A percentile compares a stretch with the other conserved stretches of the same genome.
These are phyloP conservation scores for Ectemnius lituratus DNA, from an alignment of 2,888 invertebrate species.

Conservation along the genomic window DNA sequence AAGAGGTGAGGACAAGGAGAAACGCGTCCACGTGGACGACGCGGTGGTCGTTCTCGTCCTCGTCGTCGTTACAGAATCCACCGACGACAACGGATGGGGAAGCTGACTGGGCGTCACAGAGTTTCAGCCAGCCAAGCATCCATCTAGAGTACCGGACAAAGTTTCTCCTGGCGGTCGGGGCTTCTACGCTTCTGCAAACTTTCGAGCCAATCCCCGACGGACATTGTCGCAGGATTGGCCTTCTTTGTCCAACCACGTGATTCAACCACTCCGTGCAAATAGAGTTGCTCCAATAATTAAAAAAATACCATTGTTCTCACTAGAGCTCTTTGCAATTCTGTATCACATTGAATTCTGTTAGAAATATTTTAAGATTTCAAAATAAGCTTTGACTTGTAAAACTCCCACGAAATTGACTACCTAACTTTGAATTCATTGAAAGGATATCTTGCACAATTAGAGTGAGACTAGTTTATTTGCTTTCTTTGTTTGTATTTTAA, in stretches of 20 bases:
- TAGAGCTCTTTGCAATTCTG: constrained; percentile 52
- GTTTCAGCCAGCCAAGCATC: constrained; percentile 70
- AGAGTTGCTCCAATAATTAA: constrained; percentile 66
- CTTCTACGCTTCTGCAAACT: constrained; percentile 69
- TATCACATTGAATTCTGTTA: too few relatives aligned
- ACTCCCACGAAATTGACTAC: too few relatives aligned
- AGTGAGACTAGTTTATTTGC: too few relatives aligned
- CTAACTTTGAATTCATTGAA: too few relatives aligned
- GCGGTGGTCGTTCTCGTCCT: constrained; percentile 47
- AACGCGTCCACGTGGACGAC: constrained; percentile 58
- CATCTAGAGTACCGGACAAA: constrained; percentile 68
- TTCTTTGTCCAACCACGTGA: constrained; percentile 62
- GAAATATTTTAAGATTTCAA: too few relatives aligned
- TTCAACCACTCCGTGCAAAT: constrained; percentile 53
- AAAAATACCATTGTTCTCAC: constrained; percentile 63
- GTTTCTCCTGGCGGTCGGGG: constrained; percentile 62
- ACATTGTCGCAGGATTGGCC: constrained; percentile 54
- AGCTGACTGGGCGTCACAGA: constrained; percentile 73
- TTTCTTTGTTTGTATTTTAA: too few relatives aligned
- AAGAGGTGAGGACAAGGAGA: constrained; percentile 53
- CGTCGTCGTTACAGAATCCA: constrained; percentile 36
- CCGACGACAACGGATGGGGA: constrained; percentile 47
- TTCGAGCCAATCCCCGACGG: constrained; percentile 63
- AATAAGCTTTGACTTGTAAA: too few relatives aligned
- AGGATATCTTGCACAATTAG: too few relatives aligned